A percentile compares a stretch with the other conserved stretches of the same genome.
Conservation (phyloP, 30 jellyfish, hydroid and myxozoan genomes). For the Aurelia aurita complex sp. Pacific region DNA sequence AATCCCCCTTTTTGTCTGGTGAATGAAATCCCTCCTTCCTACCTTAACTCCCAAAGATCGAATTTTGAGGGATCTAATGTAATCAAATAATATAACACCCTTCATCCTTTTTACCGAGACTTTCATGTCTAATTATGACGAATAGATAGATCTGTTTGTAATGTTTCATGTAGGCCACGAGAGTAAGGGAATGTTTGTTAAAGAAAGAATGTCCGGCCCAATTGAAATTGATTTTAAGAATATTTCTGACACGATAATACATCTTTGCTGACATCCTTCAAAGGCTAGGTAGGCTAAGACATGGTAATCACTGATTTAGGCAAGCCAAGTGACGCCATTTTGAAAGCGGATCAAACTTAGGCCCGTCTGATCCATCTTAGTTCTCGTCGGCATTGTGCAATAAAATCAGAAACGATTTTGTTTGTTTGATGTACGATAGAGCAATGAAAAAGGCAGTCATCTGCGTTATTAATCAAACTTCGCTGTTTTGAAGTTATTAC, state of each 20-base stretch:
- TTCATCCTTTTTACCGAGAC: constrained; percentile 23
- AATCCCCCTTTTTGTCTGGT: constrained; percentile 4
- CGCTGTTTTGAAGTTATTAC: constrained; percentile 13
- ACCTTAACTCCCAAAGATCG: constrained; percentile 1
- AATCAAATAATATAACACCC: constrained; percentile 7
- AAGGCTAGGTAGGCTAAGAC: constrained; percentile 73
- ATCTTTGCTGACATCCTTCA: constrained; percentile 43
- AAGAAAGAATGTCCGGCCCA: constrained; percentile 67
- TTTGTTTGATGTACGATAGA: constrained; percentile 30
- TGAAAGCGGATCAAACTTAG: constrained; percentile 70
- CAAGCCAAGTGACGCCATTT: constrained; percentile 74
- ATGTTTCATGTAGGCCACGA: not conserved
- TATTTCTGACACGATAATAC: constrained; percentile 60
- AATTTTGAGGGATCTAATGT: constrained; percentile 34
- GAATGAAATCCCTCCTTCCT: not conserved
- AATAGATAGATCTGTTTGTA: not conserved
- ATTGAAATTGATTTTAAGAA: constrained; percentile 53
- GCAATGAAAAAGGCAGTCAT: constrained; percentile 32
- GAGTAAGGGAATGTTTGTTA: constrained; percentile 46
- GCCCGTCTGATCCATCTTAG: constrained; percentile 85
- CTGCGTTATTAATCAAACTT: constrained; percentile 18
- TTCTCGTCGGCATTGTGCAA: constrained; percentile 69
- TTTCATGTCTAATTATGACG: constrained; percentile 21
- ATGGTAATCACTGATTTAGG: constrained; percentile 68
- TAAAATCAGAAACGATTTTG: constrained; percentile 52